Base-by-base conservation (phyloP, 2,888 invertebrate species). In the Aphidius colemani region DNA sequence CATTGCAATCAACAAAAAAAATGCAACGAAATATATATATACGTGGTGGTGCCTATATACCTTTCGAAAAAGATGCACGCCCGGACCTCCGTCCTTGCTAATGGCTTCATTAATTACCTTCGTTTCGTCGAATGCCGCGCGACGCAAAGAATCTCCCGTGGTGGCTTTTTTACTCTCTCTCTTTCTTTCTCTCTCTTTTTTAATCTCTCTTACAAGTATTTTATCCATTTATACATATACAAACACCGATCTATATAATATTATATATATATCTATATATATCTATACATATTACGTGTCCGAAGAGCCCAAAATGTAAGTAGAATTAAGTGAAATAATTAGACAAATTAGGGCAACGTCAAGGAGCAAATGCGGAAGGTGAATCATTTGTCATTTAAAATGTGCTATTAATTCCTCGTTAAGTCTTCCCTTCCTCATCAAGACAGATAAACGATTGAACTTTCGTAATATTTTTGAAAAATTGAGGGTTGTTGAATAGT, bases 381-480 rank as follows among this genome's bases (percentile, higher is more conserved):
- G 39, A 74, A 77, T 77, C 78, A 77, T 82, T 82, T 81, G 79
- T 82, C 81, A 81, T 81, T 78, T 77, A 78, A 78, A 79, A 80
- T 77, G 79, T 76, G 72, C 81, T 80, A 82, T 82, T 82, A 81
- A 81, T 82, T 81, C 81, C 81, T 81, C 80, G 79, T 82, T 82
- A 81, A 81, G 81, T 81, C 81, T 78, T 79, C 80, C 81, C 81
- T 81, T 81, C 80, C 80, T 80, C 81, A 79, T 81, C 80, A 79
- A 80, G 80, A 76, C 81, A 82, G 81, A 81, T 77, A 81, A 81
- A 81, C 79, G 81, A 81, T 77, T 77, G 71, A 75, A 74, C 75
- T 68, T 59, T 46, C 43, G 57, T 59, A 44, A 53, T 65, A 61
- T 61, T 41, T 44, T 44, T 48, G 13, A 11, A 43, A 55, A 55